These are phyloP conservation scores for Matsumyia berberina DNA, from an alignment of 2,888 invertebrate genomes.

Conservation along the genomic window DNA sequence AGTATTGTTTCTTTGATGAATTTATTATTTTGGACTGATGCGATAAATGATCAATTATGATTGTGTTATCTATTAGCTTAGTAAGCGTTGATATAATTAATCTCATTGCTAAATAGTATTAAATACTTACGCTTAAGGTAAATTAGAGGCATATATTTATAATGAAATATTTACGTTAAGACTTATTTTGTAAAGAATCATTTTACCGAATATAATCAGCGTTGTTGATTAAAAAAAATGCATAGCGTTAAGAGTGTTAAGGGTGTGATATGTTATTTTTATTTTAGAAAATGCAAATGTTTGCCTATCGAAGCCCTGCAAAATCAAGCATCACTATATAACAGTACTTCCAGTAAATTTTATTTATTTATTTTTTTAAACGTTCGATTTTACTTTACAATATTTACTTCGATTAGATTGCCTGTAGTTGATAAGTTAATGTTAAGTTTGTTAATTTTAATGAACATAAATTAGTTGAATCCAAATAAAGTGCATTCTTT, in stretches of 20 bases:
- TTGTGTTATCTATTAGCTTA: constrained; percentile 31
- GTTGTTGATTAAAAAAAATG: background rate
- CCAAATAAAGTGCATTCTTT: background rate
- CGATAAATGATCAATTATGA: constrained; percentile 28
- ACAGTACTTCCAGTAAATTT: too few relatives aligned
- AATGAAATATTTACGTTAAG: constrained; percentile 19
- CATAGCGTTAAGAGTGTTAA: background rate
- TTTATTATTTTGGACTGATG: constrained; percentile 25
- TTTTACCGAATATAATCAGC: constrained; percentile 16
- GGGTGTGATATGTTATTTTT: constrained; percentile 1
- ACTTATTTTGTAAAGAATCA: constrained; percentile 24
- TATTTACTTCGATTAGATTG: too few relatives aligned
- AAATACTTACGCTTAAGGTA: constrained; percentile 30
- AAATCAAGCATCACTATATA: too few relatives aligned
- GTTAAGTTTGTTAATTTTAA: background rate
- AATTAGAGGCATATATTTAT: constrained; percentile 35
- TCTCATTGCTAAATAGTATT: constrained; percentile 21
- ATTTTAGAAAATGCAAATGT: background rate
- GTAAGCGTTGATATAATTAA: constrained; percentile 19
- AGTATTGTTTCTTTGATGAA: constrained; percentile 4
- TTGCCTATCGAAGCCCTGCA: too few relatives aligned
- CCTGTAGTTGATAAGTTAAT: too few relatives aligned
- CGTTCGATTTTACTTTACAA: too few relatives aligned
- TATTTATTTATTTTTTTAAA: too few relatives aligned
- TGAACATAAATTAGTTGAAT: constrained; percentile 3